A percentile compares a stretch with the other conserved stretches of the same genome.
Evolutionary conservation across 2,113 vertebrate genomes (phyloP).

Genomic region (western clawed frog (Xenopus tropicalis)): DNA sequence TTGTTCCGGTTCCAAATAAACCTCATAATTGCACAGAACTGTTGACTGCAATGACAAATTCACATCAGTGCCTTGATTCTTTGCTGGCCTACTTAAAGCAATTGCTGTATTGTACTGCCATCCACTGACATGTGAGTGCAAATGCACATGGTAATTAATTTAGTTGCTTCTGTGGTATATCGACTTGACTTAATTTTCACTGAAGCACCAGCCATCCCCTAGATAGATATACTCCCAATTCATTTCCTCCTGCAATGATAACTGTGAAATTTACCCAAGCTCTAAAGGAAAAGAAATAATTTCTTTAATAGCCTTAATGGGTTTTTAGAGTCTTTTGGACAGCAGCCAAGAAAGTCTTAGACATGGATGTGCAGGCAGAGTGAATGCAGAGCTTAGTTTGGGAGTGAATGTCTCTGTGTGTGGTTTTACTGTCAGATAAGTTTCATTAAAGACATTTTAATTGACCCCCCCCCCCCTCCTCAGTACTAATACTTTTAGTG

Average conservation of each 20-base stretch:
- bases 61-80: constrained; percentile 36
- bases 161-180: constrained; percentile 34
- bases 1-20: constrained; percentile 58
- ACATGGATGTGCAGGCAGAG: constrained; percentile 55
- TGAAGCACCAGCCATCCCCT: constrained; percentile 61
- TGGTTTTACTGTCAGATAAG: constrained; percentile 51
- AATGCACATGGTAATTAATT: constrained; percentile 52
- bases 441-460: constrained; percentile 60
- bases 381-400: constrained; percentile 53
- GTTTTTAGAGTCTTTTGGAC: constrained; percentile 77
- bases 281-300: constrained; percentile 80
- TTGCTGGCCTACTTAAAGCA: constrained; percentile 18
- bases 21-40: constrained; percentile 50
- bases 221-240: constrained; percentile 65
- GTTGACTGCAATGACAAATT: constrained; percentile 47
- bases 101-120: constrained; percentile 80
- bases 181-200: constrained; percentile 57
- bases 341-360: constrained; percentile 69
- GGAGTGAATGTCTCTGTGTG: constrained; percentile 36
- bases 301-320: constrained; percentile 79
- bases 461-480: constrained; percentile 53
- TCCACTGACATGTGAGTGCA: constrained; percentile 69
- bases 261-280: constrained; percentile 79
- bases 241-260: constrained; percentile 66
- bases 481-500: constrained; percentile 51